Evolutionary conservation across 2,797 vertebrate genomes (phyloP), one percentile per base, ranked within the genome.

Genomic region (Acestrorhynchus altus): DNA sequence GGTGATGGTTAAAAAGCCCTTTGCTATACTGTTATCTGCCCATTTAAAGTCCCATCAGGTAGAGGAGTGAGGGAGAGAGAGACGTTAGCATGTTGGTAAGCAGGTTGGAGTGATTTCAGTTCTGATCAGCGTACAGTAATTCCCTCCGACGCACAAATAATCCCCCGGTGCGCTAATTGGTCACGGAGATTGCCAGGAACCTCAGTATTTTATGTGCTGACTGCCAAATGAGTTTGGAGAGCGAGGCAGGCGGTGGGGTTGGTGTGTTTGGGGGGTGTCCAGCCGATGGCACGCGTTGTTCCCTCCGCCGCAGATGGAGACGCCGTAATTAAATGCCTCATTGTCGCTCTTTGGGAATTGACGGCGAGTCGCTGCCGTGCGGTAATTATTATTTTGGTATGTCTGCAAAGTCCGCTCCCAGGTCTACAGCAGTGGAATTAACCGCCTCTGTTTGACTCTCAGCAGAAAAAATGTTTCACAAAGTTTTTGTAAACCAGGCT

Each of bases 271-370:
- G 13, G 44, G 44, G 13, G 35, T 13, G 24, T 56, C 20, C 9
- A 28, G 13, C 35, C 24, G 15, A 28, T 31, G 31, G 57, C 26
- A 92, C 89, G 89, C 89, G 85, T 86, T 88, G 90, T 91, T 90
- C 87, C 89, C 90, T 88, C 90, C 85, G 86, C 87, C 89, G 89
- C 86, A 18, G 88, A 89, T 88, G 63, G 78, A 86, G 89, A 90
- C 86, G 77, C 88, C 86, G 89, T 91, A 93, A 93, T 93, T 92
- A 93, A 93, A 92, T 88, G 91, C 91, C 90, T 92, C 89, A 91
- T 93, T 92, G 90, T 92, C 88, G 91, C 89, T 91, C 89, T 90
- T 88, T 90, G 90, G 91, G 91, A 92, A 91, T 91, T 92, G 89
- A 89, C 88, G 88, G 89, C 90, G 89, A 92, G 90, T 91, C 90